Percentiles rank a stretch among this genome's conserved stretches.
phyloP scores from a whole-genome alignment of 2,888 invertebrate genomes.

The Calameuta pallipes region DNA sequence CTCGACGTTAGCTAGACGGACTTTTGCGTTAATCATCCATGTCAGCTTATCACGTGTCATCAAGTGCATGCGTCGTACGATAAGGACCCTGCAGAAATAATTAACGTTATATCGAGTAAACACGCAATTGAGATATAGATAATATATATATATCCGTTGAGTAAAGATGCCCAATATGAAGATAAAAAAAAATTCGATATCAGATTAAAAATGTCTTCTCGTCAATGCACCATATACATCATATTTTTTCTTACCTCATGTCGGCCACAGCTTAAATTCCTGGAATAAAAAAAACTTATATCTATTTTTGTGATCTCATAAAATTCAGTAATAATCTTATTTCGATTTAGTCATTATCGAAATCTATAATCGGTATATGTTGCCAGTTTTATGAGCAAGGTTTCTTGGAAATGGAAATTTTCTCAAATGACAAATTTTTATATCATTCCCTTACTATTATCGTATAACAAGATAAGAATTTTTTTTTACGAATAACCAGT shows the following conservation, averaged over 20 bases:
- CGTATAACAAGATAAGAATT: background rate
- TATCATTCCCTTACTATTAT: background rate
- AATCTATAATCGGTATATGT: no score
- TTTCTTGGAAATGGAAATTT: background rate
- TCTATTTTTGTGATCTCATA: background rate
- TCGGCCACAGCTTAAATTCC: background rate
- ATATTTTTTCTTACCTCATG: background rate
- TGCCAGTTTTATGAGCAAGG: no score
- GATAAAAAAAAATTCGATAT: background rate
- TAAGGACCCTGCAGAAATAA: constrained; percentile 31
- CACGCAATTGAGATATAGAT: background rate
- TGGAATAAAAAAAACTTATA: background rate
- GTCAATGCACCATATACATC: background rate
- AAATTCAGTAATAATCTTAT: background rate
- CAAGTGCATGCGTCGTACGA: constrained; percentile 9
- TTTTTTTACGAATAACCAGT: no score
- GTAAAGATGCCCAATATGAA: background rate
- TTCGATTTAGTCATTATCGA: background rate
- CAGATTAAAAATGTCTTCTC: background rate
- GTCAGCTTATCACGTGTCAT: constrained; percentile 28
- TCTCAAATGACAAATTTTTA: background rate
- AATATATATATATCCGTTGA: background rate
- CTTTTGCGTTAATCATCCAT: constrained; percentile 32
- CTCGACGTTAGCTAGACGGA: constrained; percentile 27
- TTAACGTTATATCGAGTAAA: constrained; percentile 27